Base-by-base conservation (phyloP, 2,113 vertebrate species). In the Lynx canadensis region DNA sequence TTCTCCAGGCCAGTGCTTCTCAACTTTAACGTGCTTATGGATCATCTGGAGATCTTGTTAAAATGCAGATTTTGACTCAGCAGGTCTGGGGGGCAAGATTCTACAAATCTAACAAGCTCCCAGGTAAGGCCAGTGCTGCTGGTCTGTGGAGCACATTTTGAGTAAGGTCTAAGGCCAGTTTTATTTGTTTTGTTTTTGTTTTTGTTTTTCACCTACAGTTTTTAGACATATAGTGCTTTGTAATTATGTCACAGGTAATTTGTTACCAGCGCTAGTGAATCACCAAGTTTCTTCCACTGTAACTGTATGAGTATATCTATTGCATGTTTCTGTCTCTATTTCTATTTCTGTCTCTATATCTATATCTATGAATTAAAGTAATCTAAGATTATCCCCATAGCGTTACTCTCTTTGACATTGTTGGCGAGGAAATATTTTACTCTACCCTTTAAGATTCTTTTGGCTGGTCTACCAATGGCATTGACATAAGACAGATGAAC, bases 11-110 rank as follows among this genome's bases (percentile, higher is more conserved):
- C 5, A 52, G 23, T 69, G 38, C 16, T 81, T 76, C 29, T 93
- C 36, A 95, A 87, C 9, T 90, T 90, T 68, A 90, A 87, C 45
- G 31, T 57, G 33, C 45, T 65, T 73, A 5, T 88, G 45, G 83
- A 55, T 85, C 41, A 85, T 63, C 36, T 89, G 41, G 7, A 48
- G 45, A 91, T 66, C 4, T 68, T 92, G 33, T 87, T 89, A 86
- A 93, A 95, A 83, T 91, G 33, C 11, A 83, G 18, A 55, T 87
- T 92, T 83, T 92, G 48, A 91, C 52, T 97, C 52, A 84, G 92
- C 8, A 78, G 57, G 4, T 79, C 78, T 89, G 50, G 66, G 81
- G 31, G 4, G 25, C 25, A 85, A 96, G 48, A 81, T 68, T 94
- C 65, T 79, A 5, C 74, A 87, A 27, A 12, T 83, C 79, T 89